phyloP scores from a whole-genome alignment of 2,797 vertebrate genomes.

The Neosilurus hyrtlii region DNA sequence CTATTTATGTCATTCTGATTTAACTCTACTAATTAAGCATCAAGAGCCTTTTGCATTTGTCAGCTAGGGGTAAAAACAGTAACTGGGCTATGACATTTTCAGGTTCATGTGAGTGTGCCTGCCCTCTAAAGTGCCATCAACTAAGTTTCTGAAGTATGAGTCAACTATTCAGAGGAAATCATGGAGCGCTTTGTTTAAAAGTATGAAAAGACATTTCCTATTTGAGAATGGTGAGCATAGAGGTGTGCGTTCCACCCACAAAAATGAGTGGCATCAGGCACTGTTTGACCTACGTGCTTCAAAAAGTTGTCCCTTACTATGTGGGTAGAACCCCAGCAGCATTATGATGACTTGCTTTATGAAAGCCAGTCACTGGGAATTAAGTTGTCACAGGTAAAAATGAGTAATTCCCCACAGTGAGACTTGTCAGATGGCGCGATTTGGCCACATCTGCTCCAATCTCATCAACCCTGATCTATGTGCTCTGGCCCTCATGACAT shows the following conservation, averaged over 20 bases:
- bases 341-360: conserved; percentile 36
- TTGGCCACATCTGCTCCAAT: conserved; percentile 68
- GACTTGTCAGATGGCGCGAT: conserved; percentile 51
- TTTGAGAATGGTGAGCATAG: conserved; percentile 3
- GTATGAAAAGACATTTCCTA: conserved; percentile 5
- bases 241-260: conserved; percentile 15
- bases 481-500: conserved; percentile 24
- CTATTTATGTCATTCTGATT: conserved; percentile 58
- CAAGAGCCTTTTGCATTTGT: conserved; percentile 49
- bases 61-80: conserved; percentile 45
- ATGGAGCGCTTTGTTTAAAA: conserved; percentile 2
- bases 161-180: conserved; percentile 21
- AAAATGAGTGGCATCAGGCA: not conserved
- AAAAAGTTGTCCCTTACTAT: conserved; percentile 10
- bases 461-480: conserved; percentile 61
- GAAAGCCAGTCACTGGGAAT: conserved; percentile 46
- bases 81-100: conserved; percentile 45
- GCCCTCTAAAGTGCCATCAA: conserved; percentile 36
- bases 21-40: conserved; percentile 53
- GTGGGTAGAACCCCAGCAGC: conserved; percentile 5
- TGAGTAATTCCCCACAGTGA: conserved; percentile 40
- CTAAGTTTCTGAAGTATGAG: conserved; percentile 44
- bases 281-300: not conserved
- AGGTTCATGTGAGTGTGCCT: conserved; percentile 39
- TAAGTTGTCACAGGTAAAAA: conserved; percentile 44